Evolutionary conservation across 2,888 invertebrate species (phyloP), one percentile per base, ranked within the genome.

Genomic region (Heliconius cydno): DNA sequence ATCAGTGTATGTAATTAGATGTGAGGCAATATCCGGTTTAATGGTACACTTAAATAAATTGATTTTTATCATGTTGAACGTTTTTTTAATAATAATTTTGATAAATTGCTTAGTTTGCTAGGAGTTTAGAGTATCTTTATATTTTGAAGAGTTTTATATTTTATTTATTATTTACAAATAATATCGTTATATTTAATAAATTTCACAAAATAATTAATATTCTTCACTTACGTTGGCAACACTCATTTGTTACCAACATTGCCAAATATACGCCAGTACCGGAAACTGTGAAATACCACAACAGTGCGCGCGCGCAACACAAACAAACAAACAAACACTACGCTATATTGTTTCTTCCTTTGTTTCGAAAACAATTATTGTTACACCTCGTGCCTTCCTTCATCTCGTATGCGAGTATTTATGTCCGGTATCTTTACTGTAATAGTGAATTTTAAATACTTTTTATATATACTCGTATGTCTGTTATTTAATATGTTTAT

Each of bases 221-320:
- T 13, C 4, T 34, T 34, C 34, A 34, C 38, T 34, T 34, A n/a
- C n/a, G 7, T 41, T 41, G 25, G 41, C 41, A 68, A 68, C 41
- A 41, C n/a, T 68, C 13, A 9, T 70, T 41, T 46, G 68, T 63
- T 70, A 67, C 67, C 38, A 70, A 79, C 78, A 76, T 75, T 77
- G 73, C 75, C 78, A 76, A 78, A 79, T 67, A 75, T 30, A 65
- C 63, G 41, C 76, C 19, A 66, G 60, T 82, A 81, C 87, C 88
- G 91, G 89, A 89, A 87, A 86, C 87, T 84, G 86, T 85, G 82
- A 84, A 84, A 86, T 86, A 84, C 87, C 86, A 84, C 83, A 79
- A 84, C 84, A 57, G 84, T 85, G 88, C 88, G 88, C 88, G 85
- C 88, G 88, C 87, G 86, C 83, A 78, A 73, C 79, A 83, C 84